Percentiles rank a stretch among this genome's conserved stretches.
These are phyloP conservation scores for Cerceris ruficornis DNA, from an alignment of 2,888 invertebrate species.

Conservation along the genomic window DNA sequence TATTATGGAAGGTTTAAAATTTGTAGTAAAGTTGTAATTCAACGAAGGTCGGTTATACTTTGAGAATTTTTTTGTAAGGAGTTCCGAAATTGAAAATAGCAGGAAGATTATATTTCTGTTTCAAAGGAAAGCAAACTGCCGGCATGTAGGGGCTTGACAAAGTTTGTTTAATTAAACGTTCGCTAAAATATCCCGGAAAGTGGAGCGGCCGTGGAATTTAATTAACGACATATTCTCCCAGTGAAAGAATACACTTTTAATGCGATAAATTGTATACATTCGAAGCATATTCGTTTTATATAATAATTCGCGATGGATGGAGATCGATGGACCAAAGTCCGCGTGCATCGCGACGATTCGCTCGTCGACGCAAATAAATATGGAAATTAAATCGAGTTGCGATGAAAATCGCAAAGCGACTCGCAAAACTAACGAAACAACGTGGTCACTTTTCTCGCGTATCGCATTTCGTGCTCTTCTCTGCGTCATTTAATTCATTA, in stretches of 20 bases:
- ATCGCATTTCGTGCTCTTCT: background rate
- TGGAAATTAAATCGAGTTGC: background rate
- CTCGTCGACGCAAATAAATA: no score
- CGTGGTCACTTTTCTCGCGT: background rate
- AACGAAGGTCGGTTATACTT: no score
- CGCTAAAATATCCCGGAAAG: constrained; percentile 6
- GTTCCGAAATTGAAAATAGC: no score
- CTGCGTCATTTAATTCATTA: constrained; percentile 52
- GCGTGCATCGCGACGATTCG: no score
- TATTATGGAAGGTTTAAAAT: no score
- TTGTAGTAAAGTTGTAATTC: no score
- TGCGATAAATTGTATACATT: background rate
- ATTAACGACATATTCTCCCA: constrained; percentile 24
- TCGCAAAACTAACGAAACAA: background rate
- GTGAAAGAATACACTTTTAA: background rate
- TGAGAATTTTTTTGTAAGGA: no score
- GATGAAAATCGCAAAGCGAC: background rate
- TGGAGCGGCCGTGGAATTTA: constrained; percentile 30
- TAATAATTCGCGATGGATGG: background rate
- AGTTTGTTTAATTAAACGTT: constrained; percentile 43
- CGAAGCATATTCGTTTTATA: no score
- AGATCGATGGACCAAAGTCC: background rate
- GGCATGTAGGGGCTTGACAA: background rate
- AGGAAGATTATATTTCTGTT: no score
- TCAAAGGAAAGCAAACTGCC: background rate